Conservation (phyloP, 64 coral and sea anemone species). For the Cladopsammia gracilis region DNA sequence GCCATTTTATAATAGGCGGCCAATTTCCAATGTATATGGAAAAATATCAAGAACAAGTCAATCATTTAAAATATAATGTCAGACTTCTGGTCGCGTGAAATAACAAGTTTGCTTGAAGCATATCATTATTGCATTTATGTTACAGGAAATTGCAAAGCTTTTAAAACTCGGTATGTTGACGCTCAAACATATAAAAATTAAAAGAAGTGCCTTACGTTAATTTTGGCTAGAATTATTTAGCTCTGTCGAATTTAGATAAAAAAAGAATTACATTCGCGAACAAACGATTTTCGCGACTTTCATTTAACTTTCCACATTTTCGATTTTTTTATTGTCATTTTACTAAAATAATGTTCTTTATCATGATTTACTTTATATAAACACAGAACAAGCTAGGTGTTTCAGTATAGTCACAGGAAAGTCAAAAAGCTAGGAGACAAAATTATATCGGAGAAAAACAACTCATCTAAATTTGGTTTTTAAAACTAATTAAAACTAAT, state of each 20-base stretch:
- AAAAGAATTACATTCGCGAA: too few relatives aligned
- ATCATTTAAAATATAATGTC: not conserved
- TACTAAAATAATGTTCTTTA: not conserved
- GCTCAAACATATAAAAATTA: too few relatives aligned
- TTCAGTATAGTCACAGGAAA: not conserved
- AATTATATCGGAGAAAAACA: not conserved
- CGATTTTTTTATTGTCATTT: not conserved
- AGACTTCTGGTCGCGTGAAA: not conserved
- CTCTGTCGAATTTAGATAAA: too few relatives aligned
- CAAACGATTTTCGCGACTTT: too few relatives aligned
- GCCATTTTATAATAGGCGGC: conserved; percentile 25
- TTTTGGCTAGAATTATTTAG: not conserved
- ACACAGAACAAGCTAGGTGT: too few relatives aligned
- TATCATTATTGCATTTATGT: not conserved
- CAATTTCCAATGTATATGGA: conserved; percentile 16
- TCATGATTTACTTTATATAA: too few relatives aligned
- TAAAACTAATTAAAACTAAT: conserved; percentile 12
- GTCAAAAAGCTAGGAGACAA: not conserved
- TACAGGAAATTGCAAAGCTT: not conserved
- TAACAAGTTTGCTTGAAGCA: not conserved
- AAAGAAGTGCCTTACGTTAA: not conserved
- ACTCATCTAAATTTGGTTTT: not conserved
- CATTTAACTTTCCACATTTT: too few relatives aligned
- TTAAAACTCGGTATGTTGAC: not conserved
- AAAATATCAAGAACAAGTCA: conserved; percentile 35